Evolutionary conservation across 2,797 vertebrate genomes (phyloP), one percentile per base, ranked within the genome.

Genomic region (Vespertilio murinus): DNA sequence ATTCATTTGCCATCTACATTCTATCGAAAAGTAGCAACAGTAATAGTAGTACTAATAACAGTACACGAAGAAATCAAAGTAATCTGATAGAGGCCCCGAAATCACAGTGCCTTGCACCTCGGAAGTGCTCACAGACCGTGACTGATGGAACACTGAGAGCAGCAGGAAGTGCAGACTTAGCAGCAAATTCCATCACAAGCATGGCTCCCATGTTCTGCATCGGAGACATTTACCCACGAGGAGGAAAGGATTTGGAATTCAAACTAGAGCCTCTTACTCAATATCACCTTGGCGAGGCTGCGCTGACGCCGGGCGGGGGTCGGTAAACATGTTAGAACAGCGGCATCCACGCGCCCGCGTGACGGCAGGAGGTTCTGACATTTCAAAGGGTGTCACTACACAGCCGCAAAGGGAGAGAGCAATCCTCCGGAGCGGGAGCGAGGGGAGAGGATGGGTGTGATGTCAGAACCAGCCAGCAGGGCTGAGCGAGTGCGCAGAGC

Each of bases 361-460:
- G 80, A 94, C 3, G 59, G 1, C 42, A 75, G 78, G 54, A 95
- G 94, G 84, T 28, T 28, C 95, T 97, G 96, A 96, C 95, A 94
- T 95, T 97, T 95, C 92, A 88, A 97, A 96, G 85, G 73, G 56
- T 89, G 86, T 90, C 71, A 23, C 90, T 91, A 92, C 95, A 94
- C 52, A 91, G 80, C 85, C 65, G 54, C 54, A 64, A 82, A 93
- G 80, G 90, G 91, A 88, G 83, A 86, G 69, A 80, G 45, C 94
- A 88, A 23, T 82, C 77, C 78, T 90, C 1, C 40, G 80, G 77
- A 77, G 73, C 22, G 33, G 9, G 33, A 67, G 80, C 9, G 61
- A 65, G 42, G 3, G 61, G 90, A 79, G 75, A 69, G 65, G 77
- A 80, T 33, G 64, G 80, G 47, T 54, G 56, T 18, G 83, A 90